Evolutionary conservation across 2,888 invertebrate genomes (phyloP).

Genomic region (Seira musarum): DNA sequence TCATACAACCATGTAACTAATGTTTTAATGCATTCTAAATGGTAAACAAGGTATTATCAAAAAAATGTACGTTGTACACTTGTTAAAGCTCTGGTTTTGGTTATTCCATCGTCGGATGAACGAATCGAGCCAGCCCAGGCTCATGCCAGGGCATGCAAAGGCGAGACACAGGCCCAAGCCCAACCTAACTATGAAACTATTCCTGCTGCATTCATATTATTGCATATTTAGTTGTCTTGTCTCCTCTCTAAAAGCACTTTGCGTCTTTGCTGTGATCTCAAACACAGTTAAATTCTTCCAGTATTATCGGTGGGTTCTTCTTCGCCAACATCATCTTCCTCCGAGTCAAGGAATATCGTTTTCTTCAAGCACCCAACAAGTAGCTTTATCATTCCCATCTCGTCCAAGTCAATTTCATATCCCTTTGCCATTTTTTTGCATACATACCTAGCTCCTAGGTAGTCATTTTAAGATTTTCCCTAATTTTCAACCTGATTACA

Average conservation of each 20-base stretch:
- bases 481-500: not conserved
- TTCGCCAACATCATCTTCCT: not conserved
- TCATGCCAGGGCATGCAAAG: too few species aligned
- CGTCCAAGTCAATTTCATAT: too few species aligned
- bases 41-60: constrained; percentile 21
- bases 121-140: too few species aligned
- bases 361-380: too few species aligned
- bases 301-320: not conserved
- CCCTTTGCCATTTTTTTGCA: not conserved
- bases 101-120: too few species aligned
- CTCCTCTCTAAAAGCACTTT: too few species aligned
- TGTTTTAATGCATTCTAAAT: not conserved
- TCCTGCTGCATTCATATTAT: not conserved
- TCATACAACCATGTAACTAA: not conserved
- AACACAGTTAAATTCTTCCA: not conserved
- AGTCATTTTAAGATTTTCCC: not conserved
- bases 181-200: too few species aligned
- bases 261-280: not conserved
- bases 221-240: not conserved
- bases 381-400: not conserved
- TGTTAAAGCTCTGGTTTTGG: constrained; percentile 26
- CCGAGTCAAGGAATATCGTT: not conserved
- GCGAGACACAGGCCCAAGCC: too few species aligned
- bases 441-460: too few species aligned
- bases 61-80: constrained; percentile 29